Base-by-base conservation (phyloP, 2,797 vertebrate genomes). In the Melanotaenia nigrans region DNA sequence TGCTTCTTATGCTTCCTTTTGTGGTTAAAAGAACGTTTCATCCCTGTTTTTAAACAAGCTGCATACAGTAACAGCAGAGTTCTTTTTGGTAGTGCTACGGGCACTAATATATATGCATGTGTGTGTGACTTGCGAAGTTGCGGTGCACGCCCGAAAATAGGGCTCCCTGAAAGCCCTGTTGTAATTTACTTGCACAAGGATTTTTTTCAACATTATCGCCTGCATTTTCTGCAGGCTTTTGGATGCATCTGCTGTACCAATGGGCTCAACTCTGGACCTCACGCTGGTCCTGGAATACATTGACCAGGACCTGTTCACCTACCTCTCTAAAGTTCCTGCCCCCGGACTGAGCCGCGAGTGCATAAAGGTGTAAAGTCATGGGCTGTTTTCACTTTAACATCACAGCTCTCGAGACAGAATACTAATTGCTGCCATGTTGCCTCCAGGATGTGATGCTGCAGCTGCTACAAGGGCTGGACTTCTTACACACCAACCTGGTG, bases 221-320 rank as follows among this genome's bases (percentile, higher is more conserved):
- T 59, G 16, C 53, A 6, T 45, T 24, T 51, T 47, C 16, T 49
- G 6, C 60, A 95, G 95, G 76, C 76, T 95, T 75, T 66, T 95
- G 60, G 91, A 94, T 60, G 93, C 90, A 0, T 90, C 91, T 2
- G 90, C 86, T 45, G 77, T 60, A 5, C 73, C 80, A 0, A 68
- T 38, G 45, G 86, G 82, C 36, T 16, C 54, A 4, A 74, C 61
- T n/a, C 59, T 94, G 85, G 92, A 94, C 77, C 85, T 95, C 73
- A 93, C 87, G 2, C 67, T 95, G 68, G 93, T 94, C 68, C 78
- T 95, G 85, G 94, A 95, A 51, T 95, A 94, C 80, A 90, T 95
- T 1, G 94, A 95, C 77, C 94, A 95, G 79, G 95, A 95, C 74
- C 80, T 95, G 74, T 89, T 91, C 36, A 80, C 91, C 3, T 95